Base-by-base conservation (phyloP, 2,113 vertebrate species). In the Carassius gibelio region DNA sequence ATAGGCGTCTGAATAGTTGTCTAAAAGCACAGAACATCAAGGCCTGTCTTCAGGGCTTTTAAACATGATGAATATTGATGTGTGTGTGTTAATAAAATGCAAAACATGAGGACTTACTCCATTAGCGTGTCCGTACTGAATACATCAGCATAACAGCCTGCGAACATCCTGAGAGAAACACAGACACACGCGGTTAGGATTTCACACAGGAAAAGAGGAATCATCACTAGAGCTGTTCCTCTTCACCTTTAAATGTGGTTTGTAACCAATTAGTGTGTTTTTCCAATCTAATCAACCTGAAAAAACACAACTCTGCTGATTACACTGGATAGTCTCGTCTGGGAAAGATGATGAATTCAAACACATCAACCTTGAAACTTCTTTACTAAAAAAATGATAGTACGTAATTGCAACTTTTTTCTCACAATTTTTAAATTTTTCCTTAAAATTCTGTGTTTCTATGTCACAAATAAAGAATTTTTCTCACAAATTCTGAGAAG, bases 81-180 rank as follows among this genome's bases (percentile, higher is more conserved):
- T 15, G 7, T 0, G 52, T 0, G 52, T 42, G 68, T n/a, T 59
- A 83, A 83, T 83, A n/a, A 83, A 74, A 83, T 72, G 30, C 81
- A 83, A 23, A 83, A 59, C 21, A 5, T 38, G 50, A 23, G n/a
- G 19, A 72, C 81, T 83, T 57, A 83, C 81, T 83, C 68, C 81
- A 83, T 83, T 52, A 83, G 50, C 8, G 81, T n/a, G 66, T 83
- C 81, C 9, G 34, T 74, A 15, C 81, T 72, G 81, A 72, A 83
- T 59, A 72, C 81, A 72, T 83, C 81, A 83, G 66, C 81, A 55
- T 81, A 50, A 69, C 61, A 72, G 50, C 48, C 15, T 0, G 62
- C 42, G 4, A 68, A 50, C 62, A 72, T 59, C 17, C 81, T 83
- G 80, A 89, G 86, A 55, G 72, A 88, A 30, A 86, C 3, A 86